These are phyloP conservation scores for Xylocampa areola DNA, from an alignment of 2,888 invertebrate genomes.

Conservation along the genomic window DNA sequence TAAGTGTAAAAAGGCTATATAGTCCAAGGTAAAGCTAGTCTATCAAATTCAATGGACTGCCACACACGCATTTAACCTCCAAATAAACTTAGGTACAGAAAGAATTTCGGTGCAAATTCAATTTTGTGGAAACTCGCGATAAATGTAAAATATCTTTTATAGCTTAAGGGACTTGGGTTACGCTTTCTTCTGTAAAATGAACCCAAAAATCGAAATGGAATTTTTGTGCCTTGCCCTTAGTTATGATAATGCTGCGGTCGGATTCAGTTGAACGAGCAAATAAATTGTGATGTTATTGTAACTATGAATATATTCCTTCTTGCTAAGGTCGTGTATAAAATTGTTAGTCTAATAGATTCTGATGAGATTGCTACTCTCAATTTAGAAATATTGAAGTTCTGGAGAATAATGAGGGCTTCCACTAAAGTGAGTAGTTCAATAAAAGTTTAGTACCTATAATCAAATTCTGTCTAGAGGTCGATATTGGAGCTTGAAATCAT, in stretches of 20 bases:
- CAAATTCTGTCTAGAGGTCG: too few species aligned
- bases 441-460: too few species aligned
- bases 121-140: constrained; percentile 52
- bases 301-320: constrained; percentile 67
- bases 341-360: constrained; percentile 41
- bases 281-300: constrained; percentile 68
- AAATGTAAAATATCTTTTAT: constrained; percentile 54
- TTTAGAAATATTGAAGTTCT: constrained; percentile 4
- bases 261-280: constrained; percentile 62
- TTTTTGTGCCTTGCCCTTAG: constrained; percentile 71
- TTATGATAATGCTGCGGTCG: constrained; percentile 71
- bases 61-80: constrained; percentile 34
- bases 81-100: constrained; percentile 34
- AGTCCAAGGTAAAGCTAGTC: neutral
- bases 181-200: constrained; percentile 48
- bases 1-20: too few species aligned
- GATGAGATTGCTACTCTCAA: constrained; percentile 18
- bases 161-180: constrained; percentile 29
- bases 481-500: too few species aligned
- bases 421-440: too few species aligned
- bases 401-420: neutral
- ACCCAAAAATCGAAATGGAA: constrained; percentile 48
- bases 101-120: constrained; percentile 46
- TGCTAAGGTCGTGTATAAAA: constrained; percentile 38
- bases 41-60: constrained; percentile 37